Evolutionary conservation across 2,888 invertebrate genomes (phyloP).

Genomic region (Shargacucullia verbasci): DNA sequence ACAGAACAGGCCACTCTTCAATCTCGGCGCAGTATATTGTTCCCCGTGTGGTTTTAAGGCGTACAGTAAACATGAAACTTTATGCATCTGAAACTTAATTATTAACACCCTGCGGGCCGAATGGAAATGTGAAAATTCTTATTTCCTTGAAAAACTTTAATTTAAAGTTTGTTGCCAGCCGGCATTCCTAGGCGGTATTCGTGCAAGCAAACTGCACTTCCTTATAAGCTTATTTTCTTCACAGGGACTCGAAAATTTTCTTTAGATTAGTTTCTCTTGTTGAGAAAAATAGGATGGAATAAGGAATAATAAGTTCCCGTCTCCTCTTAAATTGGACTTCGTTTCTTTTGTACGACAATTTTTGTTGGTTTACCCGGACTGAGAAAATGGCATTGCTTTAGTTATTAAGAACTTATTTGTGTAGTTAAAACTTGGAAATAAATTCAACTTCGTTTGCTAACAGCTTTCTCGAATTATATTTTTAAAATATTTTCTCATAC

Average conservation of each 20-base stretch:
- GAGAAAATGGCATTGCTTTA: slow-evolving; percentile 67
- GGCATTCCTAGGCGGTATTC: slow-evolving; percentile 79
- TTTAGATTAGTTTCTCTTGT: slow-evolving; percentile 89
- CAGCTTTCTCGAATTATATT: slow-evolving; percentile 42
- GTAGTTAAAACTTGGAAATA: slow-evolving; percentile 71
- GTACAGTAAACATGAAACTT: slow-evolving; percentile 53
- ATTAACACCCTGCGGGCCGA: slow-evolving; percentile 58
- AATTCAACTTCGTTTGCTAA: slow-evolving; percentile 59
- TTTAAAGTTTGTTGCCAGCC: slow-evolving; percentile 84
- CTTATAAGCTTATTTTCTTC: slow-evolving; percentile 88
- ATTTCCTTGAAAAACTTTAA: slow-evolving; percentile 83
- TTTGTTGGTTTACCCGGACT: slow-evolving; percentile 63
- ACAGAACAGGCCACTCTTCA: background rate
- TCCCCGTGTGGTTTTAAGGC: slow-evolving; percentile 22
- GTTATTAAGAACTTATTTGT: slow-evolving; percentile 72
- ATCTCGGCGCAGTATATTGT: slow-evolving; percentile 8
- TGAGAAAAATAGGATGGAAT: slow-evolving; percentile 84
- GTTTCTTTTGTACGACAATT: slow-evolving; percentile 73
- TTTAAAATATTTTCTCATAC: slow-evolving; percentile 38
- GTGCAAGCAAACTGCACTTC: slow-evolving; percentile 85
- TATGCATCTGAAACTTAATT: slow-evolving; percentile 69
- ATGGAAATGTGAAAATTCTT: slow-evolving; percentile 73
- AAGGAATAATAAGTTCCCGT: slow-evolving; percentile 85
- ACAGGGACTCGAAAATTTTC: slow-evolving; percentile 86
- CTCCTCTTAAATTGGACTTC: slow-evolving; percentile 82